Conservation (phyloP, 2,113 vertebrate species). For the Paraplagusia blochii region DNA sequence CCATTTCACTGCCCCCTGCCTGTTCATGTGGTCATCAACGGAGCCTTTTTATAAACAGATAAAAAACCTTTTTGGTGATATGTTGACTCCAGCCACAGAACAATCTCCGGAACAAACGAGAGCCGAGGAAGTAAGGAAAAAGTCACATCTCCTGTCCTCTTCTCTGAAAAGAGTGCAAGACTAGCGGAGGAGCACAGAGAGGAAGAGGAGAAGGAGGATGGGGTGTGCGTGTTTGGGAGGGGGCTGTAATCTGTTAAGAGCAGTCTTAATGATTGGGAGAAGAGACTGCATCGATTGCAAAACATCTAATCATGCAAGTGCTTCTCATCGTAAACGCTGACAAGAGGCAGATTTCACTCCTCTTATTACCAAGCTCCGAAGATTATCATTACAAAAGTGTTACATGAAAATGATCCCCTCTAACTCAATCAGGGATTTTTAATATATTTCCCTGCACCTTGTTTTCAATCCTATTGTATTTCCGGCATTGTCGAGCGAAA, state of each 20-base stretch:
- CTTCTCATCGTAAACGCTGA: slow-evolving; percentile 72
- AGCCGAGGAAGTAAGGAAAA: not conserved
- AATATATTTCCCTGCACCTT: slow-evolving; percentile 20
- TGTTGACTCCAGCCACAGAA: not conserved
- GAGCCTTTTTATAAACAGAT: not conserved
- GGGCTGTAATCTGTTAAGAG: slow-evolving; percentile 73
- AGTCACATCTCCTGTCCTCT: slow-evolving; percentile 3
- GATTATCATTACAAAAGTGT: slow-evolving; percentile 67
- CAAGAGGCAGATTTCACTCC: slow-evolving; percentile 71
- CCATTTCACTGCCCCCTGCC: slow-evolving; percentile 14
- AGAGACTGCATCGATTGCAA: slow-evolving; percentile 65
- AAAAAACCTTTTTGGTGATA: not conserved
- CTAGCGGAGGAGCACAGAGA: slow-evolving; percentile 43
- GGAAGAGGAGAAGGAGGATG: slow-evolving; percentile 29
- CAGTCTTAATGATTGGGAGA: slow-evolving; percentile 72
- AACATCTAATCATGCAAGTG: slow-evolving; percentile 74
- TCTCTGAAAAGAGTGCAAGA: slow-evolving; percentile 28
- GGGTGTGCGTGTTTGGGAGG: slow-evolving; percentile 51
- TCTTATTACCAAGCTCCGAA: slow-evolving; percentile 57
- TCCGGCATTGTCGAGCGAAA: not conserved
- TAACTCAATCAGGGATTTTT: slow-evolving; percentile 55
- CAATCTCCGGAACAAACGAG: too few relatives aligned
- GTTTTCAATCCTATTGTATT: slow-evolving; percentile 19
- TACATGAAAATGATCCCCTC: slow-evolving; percentile 68
- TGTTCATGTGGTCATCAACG: slow-evolving; percentile 8